Conservation (phyloP, 1,140 invertebrate species). For the Pseudomyrmex sp. region DNA sequence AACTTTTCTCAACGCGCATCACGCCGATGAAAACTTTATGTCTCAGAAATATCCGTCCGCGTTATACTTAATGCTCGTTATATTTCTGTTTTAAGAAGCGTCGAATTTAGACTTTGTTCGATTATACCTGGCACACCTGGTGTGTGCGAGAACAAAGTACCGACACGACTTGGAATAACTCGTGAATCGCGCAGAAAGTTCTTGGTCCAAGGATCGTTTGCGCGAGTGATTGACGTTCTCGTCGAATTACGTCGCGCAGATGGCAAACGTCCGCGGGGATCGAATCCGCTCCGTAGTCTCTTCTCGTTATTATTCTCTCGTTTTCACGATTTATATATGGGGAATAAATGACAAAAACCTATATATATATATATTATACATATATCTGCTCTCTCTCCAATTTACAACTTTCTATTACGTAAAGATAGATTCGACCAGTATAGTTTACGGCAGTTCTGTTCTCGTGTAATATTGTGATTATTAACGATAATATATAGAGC, state of each 20-base stretch:
- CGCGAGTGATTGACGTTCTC: neutral
- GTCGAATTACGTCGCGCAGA: constrained; percentile 3
- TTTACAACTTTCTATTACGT: neutral
- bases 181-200: neutral
- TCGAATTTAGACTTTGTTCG: constrained; percentile 11
- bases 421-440: constrained; percentile 20
- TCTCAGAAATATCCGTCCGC: neutral
- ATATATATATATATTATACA: no score
- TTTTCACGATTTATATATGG: neutral
- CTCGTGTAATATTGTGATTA: constrained; percentile 10
- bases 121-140: neutral
- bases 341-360: neutral
- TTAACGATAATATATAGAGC: neutral
- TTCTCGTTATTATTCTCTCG: neutral
- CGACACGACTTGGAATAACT: neutral
- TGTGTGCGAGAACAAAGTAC: neutral
- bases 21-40: constrained; percentile 12
- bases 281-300: no score
- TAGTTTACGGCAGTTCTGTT: neutral
- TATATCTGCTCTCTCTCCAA: neutral
- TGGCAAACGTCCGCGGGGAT: neutral
- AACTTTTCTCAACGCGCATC: neutral
- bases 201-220: neutral
- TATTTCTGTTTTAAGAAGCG: neutral
- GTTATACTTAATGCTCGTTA: constrained; percentile 12